phyloP scores from a whole-genome alignment of 2,888 invertebrate species.

The Zhengitettix transpicula region DNA sequence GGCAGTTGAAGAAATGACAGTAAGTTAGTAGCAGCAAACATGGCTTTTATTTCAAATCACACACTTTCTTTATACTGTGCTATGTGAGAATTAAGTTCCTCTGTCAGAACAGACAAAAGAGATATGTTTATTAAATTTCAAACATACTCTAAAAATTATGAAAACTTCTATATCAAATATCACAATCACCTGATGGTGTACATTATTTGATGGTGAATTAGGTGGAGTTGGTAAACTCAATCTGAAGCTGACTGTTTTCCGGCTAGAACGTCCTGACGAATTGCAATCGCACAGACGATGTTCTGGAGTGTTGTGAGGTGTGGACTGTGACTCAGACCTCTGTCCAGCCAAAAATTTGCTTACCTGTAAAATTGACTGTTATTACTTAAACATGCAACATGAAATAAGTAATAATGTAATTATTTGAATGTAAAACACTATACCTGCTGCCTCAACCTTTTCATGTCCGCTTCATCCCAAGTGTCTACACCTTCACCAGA shows the following conservation, averaged over 20 bases:
- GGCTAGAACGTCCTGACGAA: background rate
- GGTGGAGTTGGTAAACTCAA: background rate
- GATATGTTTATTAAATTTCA: too few species aligned
- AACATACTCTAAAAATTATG: too few species aligned
- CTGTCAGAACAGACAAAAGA: too few species aligned
- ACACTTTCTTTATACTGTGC: too few species aligned
- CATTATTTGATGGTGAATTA: background rate
- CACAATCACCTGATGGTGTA: too few species aligned
- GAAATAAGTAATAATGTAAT: too few species aligned
- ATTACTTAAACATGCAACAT: too few species aligned
- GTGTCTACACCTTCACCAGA: slow-evolving; percentile 27
- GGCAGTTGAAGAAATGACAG: too few species aligned
- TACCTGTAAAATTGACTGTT: slow-evolving; percentile 35
- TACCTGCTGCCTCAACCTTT: slow-evolving; percentile 34
- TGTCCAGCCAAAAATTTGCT: slow-evolving; percentile 43
- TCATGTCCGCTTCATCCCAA: slow-evolving; percentile 50
- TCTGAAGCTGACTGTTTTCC: background rate
- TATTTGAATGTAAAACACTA: background rate
- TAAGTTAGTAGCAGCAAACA: too few species aligned
- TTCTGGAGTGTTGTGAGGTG: slow-evolving; percentile 7
- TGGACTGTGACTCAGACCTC: background rate
- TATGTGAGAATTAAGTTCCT: too few species aligned
- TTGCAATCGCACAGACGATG: background rate
- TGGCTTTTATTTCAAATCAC: too few species aligned
- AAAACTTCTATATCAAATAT: too few species aligned